Conservation (phyloP, 2,888 invertebrate genomes). For the Hetaerina titia region DNA sequence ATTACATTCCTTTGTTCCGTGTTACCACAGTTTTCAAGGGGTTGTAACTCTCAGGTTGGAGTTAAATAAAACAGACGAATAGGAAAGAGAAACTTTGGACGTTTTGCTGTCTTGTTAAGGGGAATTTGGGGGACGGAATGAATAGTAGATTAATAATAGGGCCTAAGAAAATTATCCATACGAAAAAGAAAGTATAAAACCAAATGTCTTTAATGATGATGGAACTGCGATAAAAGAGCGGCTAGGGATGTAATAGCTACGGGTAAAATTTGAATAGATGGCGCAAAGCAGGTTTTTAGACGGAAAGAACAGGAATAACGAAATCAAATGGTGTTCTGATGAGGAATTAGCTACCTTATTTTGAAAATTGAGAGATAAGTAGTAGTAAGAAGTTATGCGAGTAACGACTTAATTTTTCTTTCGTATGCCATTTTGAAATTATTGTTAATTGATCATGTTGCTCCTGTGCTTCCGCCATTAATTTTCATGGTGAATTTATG, state of each 20-base stretch:
- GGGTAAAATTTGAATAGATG: slow-evolving; percentile 8
- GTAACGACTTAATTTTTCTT: slow-evolving; percentile 25
- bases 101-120: background rate
- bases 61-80: no score
- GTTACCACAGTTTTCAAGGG: no score
- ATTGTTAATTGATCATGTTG: background rate
- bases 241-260: background rate
- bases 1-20: no score
- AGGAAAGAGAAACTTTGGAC: background rate
- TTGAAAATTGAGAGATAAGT: slow-evolving; percentile 6
- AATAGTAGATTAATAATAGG: background rate
- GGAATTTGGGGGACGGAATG: background rate
- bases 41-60: no score
- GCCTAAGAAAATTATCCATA: background rate
- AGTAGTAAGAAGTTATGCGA: background rate
- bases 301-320: background rate
- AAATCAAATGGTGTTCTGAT: background rate
- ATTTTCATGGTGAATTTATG: background rate
- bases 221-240: background rate
- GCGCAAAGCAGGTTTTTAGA: background rate
- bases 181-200: background rate
- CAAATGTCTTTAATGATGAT: background rate
- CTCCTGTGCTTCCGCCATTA: background rate
- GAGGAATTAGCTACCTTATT: background rate
- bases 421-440: background rate